Base-by-base conservation (phyloP, 2,888 invertebrate species). In the Oscheius myriophilus region DNA sequence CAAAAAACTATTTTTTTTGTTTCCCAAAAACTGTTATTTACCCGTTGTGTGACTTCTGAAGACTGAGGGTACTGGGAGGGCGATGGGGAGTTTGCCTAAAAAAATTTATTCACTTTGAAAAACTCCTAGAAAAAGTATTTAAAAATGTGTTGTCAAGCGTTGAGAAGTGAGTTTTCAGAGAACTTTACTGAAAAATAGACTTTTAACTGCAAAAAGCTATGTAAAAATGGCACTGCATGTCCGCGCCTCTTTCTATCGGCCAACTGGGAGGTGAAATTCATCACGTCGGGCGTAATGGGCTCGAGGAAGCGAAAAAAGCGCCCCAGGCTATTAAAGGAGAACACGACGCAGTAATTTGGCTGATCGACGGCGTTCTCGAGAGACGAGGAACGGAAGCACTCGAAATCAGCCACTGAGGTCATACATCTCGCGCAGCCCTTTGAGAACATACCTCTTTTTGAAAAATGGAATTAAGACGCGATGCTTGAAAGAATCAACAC, bases 231-330 rank as follows among this genome's bases (percentile, higher is more conserved):
- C 49, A 25, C n/a, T 42, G 54, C 11, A 18, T 39, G 57, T 21
- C 25, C 42, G 39, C 6, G 33, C 33, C 33, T 3, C 33, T n/a
- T n/a, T n/a, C 33, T 33, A 33, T 33, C 33, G 54, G 54, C 54
- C 57, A n/a, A 33, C 33, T 33, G 33, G 33, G 33, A 33, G 33
- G 33, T 33, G 57, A 57, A 57, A 57, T 57, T 57, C 57, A 57
- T 57, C 57, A 57, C 42, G 57, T 23, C 57, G 25, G 43, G 43
- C 42, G n/a, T 57, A 57, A 61, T 61, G 49, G 61, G 25, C 39
- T 23, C 4, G 61, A 9, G 11, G 58, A 33, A 33, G 33, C 33
- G 58, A 58, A 45, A 49, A 23, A 45, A 41, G 42, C 25, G 43
- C 43, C 25, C 23, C 11, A 14, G 25, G 43, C 58, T 23, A 58